These are phyloP conservation scores for Drosophila fuyamai DNA, from an alignment of 1,140 invertebrate genomes.

Conservation along the genomic window DNA sequence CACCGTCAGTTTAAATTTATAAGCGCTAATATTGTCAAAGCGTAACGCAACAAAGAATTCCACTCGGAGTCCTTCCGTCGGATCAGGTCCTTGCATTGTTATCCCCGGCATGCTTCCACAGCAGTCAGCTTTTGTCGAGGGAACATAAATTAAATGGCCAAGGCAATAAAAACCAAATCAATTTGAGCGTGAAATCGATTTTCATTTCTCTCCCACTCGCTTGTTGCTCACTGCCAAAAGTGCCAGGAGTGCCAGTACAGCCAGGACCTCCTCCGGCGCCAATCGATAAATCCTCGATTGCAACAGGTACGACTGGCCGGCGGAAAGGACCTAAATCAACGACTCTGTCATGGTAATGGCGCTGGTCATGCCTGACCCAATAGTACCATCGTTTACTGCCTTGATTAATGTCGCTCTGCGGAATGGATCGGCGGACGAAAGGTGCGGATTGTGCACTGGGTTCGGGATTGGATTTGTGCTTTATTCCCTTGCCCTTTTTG, in stretches of 20 bases:
- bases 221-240: conserved; percentile 16
- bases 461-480: conserved; percentile 12
- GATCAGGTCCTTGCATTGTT: conserved; percentile 51
- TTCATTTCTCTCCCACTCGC: conserved; percentile 52
- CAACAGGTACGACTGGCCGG: conserved; percentile 58
- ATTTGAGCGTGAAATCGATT: conserved; percentile 81
- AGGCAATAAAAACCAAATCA: conserved; percentile 77
- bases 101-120: conserved; percentile 37
- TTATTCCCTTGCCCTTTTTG: neutral
- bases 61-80: conserved; percentile 9
- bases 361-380: conserved; percentile 55
- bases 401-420: conserved; percentile 60
- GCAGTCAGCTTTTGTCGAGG: conserved; percentile 42
- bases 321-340: conserved; percentile 60
- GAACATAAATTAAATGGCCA: conserved; percentile 77
- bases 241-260: neutral
- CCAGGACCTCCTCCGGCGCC: neutral
- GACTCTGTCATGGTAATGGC: conserved; percentile 52
- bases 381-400: conserved; percentile 49
- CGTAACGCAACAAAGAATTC: conserved; percentile 59
- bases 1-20: conserved; percentile 72
- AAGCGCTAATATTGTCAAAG: conserved; percentile 69
- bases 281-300: conserved; percentile 70
- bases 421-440: conserved; percentile 9
- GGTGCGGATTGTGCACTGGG: conserved; percentile 3